Base-by-base conservation (phyloP, 2,797 vertebrate species). In the Chiloscyllium punctatum region DNA sequence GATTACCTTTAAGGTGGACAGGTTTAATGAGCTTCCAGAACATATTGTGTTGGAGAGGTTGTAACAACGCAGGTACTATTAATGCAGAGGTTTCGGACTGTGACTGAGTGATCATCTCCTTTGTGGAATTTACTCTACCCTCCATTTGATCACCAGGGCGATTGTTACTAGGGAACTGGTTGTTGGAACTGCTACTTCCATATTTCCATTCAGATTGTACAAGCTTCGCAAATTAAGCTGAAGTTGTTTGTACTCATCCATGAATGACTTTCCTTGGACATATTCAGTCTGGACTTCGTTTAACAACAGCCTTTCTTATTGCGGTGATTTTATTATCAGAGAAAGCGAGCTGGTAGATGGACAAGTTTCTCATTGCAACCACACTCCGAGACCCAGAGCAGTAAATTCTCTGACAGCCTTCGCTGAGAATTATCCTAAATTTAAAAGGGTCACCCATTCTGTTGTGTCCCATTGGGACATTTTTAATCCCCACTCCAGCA, bases 131-230 rank as follows among this genome's bases (percentile, higher is more conserved):
- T 23, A 33, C 18, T 92, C 62, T 68, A 68, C 33, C 37, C 68
- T 92, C 62, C 37, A 68, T 92, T 68, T 68, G 33, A 21, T 92
- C 90, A 25, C 90, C 33, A 92, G 68, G 90, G 57, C 37, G 33
- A 92, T 92, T 66, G 90, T 92, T 92, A 92, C 90, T 37, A 68
- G n/a, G 62, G 90, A 92, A 42, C 90, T 68, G 90, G 33, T 18
- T 66, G 57, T 33, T n/a, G 33, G 30, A n/a, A n/a, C 30, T 66
- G 62, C 90, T 62, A 92, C 21, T 37, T 92, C 90, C 62, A 68
- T 37, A 92, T 92, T 68, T 92, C 62, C n/a, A 68, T 33, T 92
- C 62, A 92, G 37, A 8, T 37, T 92, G 62, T 42, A 57, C 57
- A 92, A 92, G 62, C 90, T 92, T 30, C 16, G 16, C 57, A 23